Conservation (phyloP, 1,140 invertebrate species). For the Dreissena polymorpha region DNA sequence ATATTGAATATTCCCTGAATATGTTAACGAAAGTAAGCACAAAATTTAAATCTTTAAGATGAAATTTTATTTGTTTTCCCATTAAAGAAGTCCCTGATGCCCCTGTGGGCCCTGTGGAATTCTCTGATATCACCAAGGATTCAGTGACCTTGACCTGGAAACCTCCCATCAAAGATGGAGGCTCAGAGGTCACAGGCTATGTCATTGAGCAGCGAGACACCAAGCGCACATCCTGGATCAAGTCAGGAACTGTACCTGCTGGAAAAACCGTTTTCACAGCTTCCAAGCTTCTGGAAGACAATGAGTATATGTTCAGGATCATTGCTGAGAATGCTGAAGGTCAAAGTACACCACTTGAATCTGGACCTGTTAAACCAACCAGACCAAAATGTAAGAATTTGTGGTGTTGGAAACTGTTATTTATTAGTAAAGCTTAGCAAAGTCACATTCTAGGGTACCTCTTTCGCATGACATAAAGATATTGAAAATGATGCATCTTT, state of each 20-base stretch:
- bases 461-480: too few relatives aligned
- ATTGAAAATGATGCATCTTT: too few relatives aligned
- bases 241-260: constrained; percentile 79
- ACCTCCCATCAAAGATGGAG: constrained; percentile 92
- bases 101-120: constrained; percentile 89
- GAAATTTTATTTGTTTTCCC: background rate
- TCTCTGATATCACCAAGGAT: constrained; percentile 95
- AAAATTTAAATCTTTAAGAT: background rate
- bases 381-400: constrained; percentile 77
- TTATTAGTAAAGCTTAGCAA: constrained; percentile 1
- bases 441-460: too few relatives aligned
- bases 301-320: constrained; percentile 96
- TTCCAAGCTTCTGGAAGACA: constrained; percentile 89
- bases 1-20: too few relatives aligned
- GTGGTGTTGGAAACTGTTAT: constrained; percentile 28
- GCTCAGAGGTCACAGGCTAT: constrained; percentile 80
- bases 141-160: constrained; percentile 98
- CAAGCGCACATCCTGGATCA: constrained; percentile 86
- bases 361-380: constrained; percentile 93
- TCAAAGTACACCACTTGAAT: constrained; percentile 95
- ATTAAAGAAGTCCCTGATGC: constrained; percentile 91
- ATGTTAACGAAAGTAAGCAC: too few relatives aligned
- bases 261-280: constrained; percentile 81
- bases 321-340: constrained; percentile 96
- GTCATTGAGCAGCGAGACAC: constrained; percentile 76